phyloP scores from a whole-genome alignment of 2,113 vertebrate genomes.

The Terrapene triunguis region DNA sequence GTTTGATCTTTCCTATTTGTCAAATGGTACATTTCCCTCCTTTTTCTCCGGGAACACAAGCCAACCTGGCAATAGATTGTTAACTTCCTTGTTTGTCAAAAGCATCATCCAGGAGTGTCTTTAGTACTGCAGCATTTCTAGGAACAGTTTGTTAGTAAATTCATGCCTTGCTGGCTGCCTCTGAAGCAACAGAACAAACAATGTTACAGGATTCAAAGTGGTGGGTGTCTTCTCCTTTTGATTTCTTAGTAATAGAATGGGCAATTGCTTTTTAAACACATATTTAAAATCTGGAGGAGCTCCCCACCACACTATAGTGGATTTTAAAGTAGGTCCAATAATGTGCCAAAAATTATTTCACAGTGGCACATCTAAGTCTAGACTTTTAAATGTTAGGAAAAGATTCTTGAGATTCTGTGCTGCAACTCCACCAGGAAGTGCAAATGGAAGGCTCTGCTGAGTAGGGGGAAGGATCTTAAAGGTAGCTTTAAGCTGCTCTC shows the following conservation, averaged over 20 bases:
- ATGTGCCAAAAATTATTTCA: background rate
- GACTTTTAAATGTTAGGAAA: background rate
- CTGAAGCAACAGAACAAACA: background rate
- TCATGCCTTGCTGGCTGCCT: background rate
- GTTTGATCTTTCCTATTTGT: background rate
- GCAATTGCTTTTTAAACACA: conserved; percentile 13
- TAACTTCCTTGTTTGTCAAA: background rate
- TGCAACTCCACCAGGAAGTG: background rate
- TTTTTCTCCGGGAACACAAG: background rate
- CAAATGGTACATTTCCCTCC: background rate
- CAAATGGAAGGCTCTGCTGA: background rate
- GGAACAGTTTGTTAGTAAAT: background rate
- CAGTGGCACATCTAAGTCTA: background rate
- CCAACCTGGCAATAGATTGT: background rate
- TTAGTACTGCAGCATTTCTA: background rate
- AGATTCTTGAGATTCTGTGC: background rate
- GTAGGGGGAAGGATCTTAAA: background rate
- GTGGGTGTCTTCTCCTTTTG: background rate
- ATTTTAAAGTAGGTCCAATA: background rate
- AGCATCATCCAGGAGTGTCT: background rate
- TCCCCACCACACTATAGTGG: background rate
- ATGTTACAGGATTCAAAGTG: background rate
- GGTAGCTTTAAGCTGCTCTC: background rate
- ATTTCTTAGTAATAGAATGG: background rate
- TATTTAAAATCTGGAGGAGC: background rate